These are phyloP conservation scores for Rhyacophila brunnea DNA, from an alignment of 1,140 invertebrate species.

Conservation along the genomic window DNA sequence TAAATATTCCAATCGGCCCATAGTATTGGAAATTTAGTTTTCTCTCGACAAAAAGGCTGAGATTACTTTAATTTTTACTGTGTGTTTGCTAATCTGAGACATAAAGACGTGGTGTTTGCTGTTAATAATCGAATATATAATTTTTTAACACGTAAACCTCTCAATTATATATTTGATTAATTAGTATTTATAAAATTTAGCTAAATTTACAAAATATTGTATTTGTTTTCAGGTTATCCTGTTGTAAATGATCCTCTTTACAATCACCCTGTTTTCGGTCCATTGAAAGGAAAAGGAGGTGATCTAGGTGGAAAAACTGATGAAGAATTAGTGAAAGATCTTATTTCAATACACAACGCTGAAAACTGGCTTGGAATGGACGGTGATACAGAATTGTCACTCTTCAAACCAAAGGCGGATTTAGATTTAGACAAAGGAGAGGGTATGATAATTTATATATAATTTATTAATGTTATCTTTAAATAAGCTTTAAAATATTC, in stretches of 20 bases:
- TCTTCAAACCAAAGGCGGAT: constrained; percentile 72
- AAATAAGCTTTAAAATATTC: neutral
- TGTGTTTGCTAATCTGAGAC: no score
- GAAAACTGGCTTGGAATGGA: constrained; percentile 93
- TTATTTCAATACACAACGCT: constrained; percentile 89
- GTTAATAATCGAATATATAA: no score
- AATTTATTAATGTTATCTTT: neutral
- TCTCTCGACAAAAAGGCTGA: no score
- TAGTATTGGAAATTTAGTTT: no score
- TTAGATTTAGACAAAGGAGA: constrained; percentile 56
- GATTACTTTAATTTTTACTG: no score
- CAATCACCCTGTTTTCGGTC: constrained; percentile 89
- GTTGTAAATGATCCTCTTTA: constrained; percentile 97
- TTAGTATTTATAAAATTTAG: no score
- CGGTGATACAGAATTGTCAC: constrained; percentile 76
- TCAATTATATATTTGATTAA: no score
- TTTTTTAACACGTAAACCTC: no score
- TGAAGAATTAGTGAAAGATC: constrained; percentile 84
- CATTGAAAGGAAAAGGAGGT: constrained; percentile 87
- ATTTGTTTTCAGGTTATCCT: constrained; percentile 84
- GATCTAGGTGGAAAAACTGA: constrained; percentile 87
- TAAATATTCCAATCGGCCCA: no score
- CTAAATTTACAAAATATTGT: no score
- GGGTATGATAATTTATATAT: constrained; percentile 30
- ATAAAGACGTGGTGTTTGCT: no score